A percentile compares a stretch with the other conserved stretches of the same genome.
Evolutionary conservation across 92 coral and sea anemone species (phyloP).

Genomic region (Muricea muricata): DNA sequence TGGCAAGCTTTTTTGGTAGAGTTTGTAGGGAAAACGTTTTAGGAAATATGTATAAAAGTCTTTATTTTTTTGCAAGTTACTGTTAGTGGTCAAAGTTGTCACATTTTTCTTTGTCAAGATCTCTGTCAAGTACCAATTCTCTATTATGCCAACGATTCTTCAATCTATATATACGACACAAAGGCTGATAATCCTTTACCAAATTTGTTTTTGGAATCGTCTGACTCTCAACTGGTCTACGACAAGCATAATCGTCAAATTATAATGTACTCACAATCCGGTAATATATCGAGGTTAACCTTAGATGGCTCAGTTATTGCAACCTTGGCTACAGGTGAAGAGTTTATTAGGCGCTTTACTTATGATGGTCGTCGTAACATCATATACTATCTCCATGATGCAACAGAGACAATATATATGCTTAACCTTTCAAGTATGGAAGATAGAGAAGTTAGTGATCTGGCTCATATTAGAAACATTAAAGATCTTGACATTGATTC

Average conservation of each 20-base stretch:
- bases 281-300: not conserved
- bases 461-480: not conserved
- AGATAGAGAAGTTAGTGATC: not conserved
- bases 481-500: not conserved
- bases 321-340: not conserved
- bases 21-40: too few species aligned
- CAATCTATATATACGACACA: not conserved
- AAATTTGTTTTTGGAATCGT: not conserved
- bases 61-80: too few species aligned
- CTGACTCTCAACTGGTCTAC: not conserved
- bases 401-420: not conserved
- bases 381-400: not conserved
- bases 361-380: conserved; percentile 1
- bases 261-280: not conserved
- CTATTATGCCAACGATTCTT: not conserved
- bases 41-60: too few species aligned
- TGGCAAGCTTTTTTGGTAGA: too few species aligned
- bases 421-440: not conserved
- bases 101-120: not conserved
- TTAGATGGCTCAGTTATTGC: not conserved
- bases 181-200: not conserved
- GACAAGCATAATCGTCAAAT: not conserved
- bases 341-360: not conserved
- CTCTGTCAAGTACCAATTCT: not conserved
- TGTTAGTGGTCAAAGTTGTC: too few species aligned